Conservation (phyloP, 2,113 vertebrate genomes). For the Gasterosteus nipponicus region DNA sequence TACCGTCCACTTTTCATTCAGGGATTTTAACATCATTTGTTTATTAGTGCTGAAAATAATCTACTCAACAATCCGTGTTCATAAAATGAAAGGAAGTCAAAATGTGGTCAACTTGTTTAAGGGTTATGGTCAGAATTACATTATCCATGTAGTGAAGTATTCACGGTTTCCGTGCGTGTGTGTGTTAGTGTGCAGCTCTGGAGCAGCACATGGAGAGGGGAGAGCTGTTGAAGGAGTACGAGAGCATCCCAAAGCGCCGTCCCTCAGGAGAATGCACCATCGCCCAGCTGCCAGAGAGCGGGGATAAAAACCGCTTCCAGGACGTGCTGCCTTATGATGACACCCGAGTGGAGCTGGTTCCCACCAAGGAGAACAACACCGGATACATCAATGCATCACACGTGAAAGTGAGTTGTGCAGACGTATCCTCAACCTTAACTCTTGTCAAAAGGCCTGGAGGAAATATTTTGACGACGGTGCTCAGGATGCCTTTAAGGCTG, state of each 20-base stretch:
- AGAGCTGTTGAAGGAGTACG: conserved; percentile 93
- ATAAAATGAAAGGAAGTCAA: not conserved
- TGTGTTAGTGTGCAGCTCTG: conserved; percentile 86
- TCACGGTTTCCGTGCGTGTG: not conserved
- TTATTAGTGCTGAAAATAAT: not conserved
- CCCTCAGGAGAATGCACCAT: conserved; percentile 81
- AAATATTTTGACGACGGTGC: not conserved
- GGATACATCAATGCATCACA: conserved; percentile 98
- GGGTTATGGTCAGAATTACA: too few relatives aligned
- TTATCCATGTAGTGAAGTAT: not conserved
- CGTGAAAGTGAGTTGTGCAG: conserved; percentile 83
- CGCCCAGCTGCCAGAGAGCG: conserved; percentile 89
- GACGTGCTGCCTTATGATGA: conserved; percentile 96
- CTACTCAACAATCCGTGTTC: not conserved
- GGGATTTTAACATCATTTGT: not conserved
- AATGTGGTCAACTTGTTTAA: not conserved
- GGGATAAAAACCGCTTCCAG: conserved; percentile 93
- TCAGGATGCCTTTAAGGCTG: not conserved
- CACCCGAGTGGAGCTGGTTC: conserved; percentile 93
- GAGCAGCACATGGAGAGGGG: conserved; percentile 91
- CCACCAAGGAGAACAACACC: conserved; percentile 98
- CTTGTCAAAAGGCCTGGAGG: not conserved
- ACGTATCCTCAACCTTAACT: not conserved
- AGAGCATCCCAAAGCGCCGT: conserved; percentile 87
- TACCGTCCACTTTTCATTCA: not conserved